A percentile compares a stretch with the other conserved stretches of the same genome.
Evolutionary conservation across 1,140 invertebrate species (phyloP).

Genomic region (Lucilia cuprina): DNA sequence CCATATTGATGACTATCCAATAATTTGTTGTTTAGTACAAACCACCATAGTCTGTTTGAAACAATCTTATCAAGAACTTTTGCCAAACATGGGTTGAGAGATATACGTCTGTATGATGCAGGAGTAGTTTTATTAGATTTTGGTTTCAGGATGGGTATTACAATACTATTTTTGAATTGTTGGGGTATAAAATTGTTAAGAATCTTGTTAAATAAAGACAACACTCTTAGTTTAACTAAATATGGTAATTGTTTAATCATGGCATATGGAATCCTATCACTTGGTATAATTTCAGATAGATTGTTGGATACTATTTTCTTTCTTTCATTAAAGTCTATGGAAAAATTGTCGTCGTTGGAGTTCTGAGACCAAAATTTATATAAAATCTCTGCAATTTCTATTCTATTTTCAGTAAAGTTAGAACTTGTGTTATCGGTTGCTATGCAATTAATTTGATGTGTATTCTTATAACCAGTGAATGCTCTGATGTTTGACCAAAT

Average conservation of each 20-base stretch:
- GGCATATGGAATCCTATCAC: not conserved
- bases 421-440: constrained; percentile 2
- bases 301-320: not conserved
- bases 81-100: constrained; percentile 20
- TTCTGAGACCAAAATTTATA: not conserved
- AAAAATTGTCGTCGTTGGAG: no score
- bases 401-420: not conserved
- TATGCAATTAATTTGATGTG: constrained; percentile 36
- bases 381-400: not conserved
- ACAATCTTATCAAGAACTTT: constrained; percentile 35
- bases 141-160: constrained; percentile 27
- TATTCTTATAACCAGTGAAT: constrained; percentile 34
- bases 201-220: not conserved
- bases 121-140: no score
- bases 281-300: not conserved
- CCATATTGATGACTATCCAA: no score
- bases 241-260: no score
- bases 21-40: no score
- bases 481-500: no score
- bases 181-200: not conserved
- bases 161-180: not conserved
- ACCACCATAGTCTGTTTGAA: no score
- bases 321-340: not conserved
- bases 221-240: not conserved
- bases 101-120: constrained; percentile 14